phyloP scores from a whole-genome alignment of 2,797 vertebrate genomes.

The Sternotherus odoratus region DNA sequence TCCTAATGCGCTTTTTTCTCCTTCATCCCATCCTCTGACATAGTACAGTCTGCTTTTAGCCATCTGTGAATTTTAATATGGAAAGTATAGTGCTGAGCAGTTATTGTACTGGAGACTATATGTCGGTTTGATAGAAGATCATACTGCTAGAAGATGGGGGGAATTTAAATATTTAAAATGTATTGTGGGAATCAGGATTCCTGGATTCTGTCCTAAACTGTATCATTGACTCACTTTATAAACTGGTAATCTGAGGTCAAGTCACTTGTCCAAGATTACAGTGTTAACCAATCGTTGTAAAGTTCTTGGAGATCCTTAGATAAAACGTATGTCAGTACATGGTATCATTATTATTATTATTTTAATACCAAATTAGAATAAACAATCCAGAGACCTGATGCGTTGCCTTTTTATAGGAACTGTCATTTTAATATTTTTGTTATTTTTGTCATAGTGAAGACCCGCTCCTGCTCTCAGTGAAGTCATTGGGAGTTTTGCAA shows the following conservation, averaged over 20 bases:
- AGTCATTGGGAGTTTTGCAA: neutral
- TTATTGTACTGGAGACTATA: neutral
- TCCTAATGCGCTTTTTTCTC: neutral
- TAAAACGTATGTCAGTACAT: neutral
- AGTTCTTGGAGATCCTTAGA: neutral
- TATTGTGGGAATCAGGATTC: neutral
- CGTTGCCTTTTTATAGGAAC: neutral
- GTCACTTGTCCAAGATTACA: neutral
- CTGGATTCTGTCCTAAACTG: neutral
- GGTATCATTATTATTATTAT: neutral
- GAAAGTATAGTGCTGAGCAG: neutral
- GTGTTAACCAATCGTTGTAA: neutral
- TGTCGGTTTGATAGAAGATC: neutral
- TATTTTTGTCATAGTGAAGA: neutral
- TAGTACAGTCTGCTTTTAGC: neutral
- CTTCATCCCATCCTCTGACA: neutral
- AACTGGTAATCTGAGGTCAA: neutral
- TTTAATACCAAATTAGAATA: neutral
- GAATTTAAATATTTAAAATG: slow-evolving; percentile 19
- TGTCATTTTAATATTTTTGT: neutral
- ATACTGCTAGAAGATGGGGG: neutral
- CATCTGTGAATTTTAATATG: neutral
- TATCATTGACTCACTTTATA: neutral
- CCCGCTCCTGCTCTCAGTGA: neutral
- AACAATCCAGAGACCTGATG: neutral